Evolutionary conservation across 92 coral and sea anemone species (phyloP).

Genomic region (Phenganax stokvisi): DNA sequence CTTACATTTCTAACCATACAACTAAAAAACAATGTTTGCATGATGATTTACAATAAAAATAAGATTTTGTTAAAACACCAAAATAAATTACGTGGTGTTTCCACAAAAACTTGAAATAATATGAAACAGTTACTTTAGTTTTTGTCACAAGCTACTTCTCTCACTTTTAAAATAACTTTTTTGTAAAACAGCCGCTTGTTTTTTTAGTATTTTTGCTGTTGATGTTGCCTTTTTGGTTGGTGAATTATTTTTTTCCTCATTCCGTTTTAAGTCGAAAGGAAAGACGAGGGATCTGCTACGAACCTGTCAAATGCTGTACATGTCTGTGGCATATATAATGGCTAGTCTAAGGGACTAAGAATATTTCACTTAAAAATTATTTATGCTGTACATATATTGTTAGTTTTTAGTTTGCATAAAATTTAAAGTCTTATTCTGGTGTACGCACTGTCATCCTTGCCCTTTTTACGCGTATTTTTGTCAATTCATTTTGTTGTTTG

Average conservation of each 20-base stretch:
- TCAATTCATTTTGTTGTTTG: conserved; percentile 20
- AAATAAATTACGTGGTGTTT: no score
- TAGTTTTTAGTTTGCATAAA: no score
- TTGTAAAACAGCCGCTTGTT: not conserved
- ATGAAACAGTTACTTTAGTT: no score
- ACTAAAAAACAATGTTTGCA: no score
- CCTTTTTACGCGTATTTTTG: conserved; percentile 20
- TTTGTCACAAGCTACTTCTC: not conserved
- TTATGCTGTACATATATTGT: no score
- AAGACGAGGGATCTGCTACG: conserved; percentile 86
- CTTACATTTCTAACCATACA: no score
- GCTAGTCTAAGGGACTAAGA: not conserved
- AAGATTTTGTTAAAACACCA: no score
- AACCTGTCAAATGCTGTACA: conserved; percentile 95
- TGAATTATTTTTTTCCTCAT: conserved; percentile 92
- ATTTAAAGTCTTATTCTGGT: not conserved
- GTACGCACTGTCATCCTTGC: conserved; percentile 6
- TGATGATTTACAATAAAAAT: no score
- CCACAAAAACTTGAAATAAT: no score
- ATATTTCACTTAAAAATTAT: not conserved
- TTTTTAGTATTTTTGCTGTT: conserved; percentile 67
- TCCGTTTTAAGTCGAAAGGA: conserved; percentile 90
- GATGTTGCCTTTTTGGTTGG: conserved; percentile 94
- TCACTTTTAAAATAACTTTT: not conserved
- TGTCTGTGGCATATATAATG: conserved; percentile 88